A percentile compares a stretch with the other conserved stretches of the same genome.
These are phyloP conservation scores for Papilio machaon DNA, from an alignment of 1,140 invertebrate genomes.

Conservation along the genomic window DNA sequence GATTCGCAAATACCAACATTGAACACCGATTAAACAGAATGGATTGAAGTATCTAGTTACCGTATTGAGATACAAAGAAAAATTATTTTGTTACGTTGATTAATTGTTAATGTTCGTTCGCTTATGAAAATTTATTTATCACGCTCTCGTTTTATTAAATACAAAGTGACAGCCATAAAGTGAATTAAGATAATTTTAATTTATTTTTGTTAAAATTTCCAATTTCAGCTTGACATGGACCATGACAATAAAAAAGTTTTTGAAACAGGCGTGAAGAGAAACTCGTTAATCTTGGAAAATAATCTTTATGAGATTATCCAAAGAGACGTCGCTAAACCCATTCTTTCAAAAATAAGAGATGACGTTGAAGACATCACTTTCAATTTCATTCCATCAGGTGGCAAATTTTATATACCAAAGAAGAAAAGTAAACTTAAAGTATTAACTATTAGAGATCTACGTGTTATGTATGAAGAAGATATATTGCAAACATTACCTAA, in stretches of 20 bases:
- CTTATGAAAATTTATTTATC: too few species aligned
- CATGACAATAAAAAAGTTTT: constrained; percentile 59
- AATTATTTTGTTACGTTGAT: too few species aligned
- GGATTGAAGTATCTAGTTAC: too few species aligned
- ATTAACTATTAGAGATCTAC: constrained; percentile 68
- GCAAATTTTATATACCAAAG: constrained; percentile 69
- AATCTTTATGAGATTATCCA: constrained; percentile 64
- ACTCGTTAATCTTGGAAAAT: constrained; percentile 51
- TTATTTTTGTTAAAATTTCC: neutral
- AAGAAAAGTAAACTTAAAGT: constrained; percentile 68
- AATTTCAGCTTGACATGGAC: constrained; percentile 52
- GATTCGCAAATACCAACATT: too few species aligned
- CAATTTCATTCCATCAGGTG: constrained; percentile 61
- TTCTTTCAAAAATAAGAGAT: constrained; percentile 34
- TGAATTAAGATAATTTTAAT: too few species aligned
- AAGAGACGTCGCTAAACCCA: constrained; percentile 56
- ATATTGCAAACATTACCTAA: constrained; percentile 54
- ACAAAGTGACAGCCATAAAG: too few species aligned
- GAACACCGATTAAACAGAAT: too few species aligned
- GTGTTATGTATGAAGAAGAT: constrained; percentile 65
- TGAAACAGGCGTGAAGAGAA: constrained; percentile 58
- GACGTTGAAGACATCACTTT: constrained; percentile 44
- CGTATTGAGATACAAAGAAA: too few species aligned
- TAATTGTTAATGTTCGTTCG: too few species aligned
- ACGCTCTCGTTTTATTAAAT: too few species aligned